Conservation (phyloP, 2,797 vertebrate genomes). For the Serranus cabrilla region DNA sequence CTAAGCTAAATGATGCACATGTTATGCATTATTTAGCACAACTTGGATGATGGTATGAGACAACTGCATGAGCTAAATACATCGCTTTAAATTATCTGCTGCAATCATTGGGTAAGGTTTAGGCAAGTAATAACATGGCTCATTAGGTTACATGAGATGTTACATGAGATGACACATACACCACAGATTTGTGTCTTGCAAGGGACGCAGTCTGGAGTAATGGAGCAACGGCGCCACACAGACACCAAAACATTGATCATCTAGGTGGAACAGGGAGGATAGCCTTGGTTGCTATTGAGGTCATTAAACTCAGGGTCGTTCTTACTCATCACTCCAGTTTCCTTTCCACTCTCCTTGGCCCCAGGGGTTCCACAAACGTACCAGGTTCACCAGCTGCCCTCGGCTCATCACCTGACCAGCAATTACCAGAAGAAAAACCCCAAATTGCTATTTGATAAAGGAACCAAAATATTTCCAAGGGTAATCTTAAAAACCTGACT, state of each 20-base stretch:
- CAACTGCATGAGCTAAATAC: background rate
- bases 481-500: background rate
- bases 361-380: conserved; percentile 91
- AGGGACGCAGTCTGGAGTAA: too few relatives aligned
- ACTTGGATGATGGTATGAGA: background rate
- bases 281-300: too few relatives aligned
- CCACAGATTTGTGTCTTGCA: too few relatives aligned
- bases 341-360: conserved; percentile 89
- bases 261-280: too few relatives aligned
- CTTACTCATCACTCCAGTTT: conserved; percentile 90
- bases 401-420: conserved; percentile 80
- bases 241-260: too few relatives aligned
- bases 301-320: background rate
- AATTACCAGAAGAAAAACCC: background rate
- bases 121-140: background rate
- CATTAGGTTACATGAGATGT: too few relatives aligned
- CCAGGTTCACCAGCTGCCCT: conserved; percentile 77
- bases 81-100: background rate
- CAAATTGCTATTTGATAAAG: background rate
- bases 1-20: too few relatives aligned
- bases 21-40: background rate
- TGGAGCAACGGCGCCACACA: too few relatives aligned
- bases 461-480: background rate
- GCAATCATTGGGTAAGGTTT: background rate
- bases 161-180: too few relatives aligned